Conservation (phyloP, 2,888 invertebrate genomes). For the Mythimna pallens region DNA sequence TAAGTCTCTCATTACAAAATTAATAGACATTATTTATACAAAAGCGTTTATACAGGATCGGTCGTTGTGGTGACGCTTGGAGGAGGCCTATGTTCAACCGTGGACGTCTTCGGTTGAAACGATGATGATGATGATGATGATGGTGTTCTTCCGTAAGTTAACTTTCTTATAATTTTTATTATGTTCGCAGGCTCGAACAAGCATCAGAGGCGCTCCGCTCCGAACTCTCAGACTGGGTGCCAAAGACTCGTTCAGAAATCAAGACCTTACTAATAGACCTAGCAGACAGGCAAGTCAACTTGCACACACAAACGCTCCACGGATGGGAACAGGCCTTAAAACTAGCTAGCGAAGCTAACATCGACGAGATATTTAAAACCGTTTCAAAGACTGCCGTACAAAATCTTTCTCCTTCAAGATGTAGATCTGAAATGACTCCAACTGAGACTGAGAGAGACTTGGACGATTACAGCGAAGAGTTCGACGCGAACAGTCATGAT, state of each 20-base stretch:
- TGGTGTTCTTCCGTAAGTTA: too few species aligned
- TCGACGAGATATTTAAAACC: conserved; percentile 82
- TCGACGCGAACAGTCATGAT: conserved; percentile 52
- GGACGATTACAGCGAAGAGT: conserved; percentile 76
- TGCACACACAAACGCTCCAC: conserved; percentile 75
- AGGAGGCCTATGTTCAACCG: too few species aligned
- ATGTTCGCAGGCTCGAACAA: conserved; percentile 79
- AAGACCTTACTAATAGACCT: conserved; percentile 79
- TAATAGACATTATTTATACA: too few species aligned
- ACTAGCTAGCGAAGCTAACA: conserved; percentile 75
- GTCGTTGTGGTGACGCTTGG: too few species aligned
- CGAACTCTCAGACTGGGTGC: conserved; percentile 84
- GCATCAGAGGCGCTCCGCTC: conserved; percentile 84
- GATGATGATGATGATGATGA: too few species aligned
- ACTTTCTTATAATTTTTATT: background rate
- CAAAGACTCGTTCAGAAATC: conserved; percentile 81
- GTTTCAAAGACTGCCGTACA: conserved; percentile 84
- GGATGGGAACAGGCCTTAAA: conserved; percentile 83
- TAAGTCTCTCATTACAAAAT: too few species aligned
- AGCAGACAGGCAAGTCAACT: conserved; percentile 78
- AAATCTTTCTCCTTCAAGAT: conserved; percentile 81
- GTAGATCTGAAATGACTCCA: conserved; percentile 70
- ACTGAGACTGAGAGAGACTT: conserved; percentile 77
- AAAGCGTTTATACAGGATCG: too few species aligned
- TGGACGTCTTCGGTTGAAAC: too few species aligned